These are phyloP conservation scores for Eristalis pertinax DNA, from an alignment of 2,888 invertebrate species.

Conservation along the genomic window DNA sequence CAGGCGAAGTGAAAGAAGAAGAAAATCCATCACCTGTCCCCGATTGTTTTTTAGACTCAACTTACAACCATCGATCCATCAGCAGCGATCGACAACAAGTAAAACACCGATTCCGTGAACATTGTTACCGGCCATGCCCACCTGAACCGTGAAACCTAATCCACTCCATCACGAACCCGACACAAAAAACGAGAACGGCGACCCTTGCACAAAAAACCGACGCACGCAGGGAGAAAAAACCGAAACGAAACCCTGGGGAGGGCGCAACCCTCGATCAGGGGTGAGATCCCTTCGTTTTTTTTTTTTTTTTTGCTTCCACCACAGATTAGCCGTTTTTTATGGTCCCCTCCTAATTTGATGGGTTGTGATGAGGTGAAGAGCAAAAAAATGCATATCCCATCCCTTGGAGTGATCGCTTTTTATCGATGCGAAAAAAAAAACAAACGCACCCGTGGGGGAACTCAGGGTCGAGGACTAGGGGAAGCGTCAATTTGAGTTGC, in stretches of 20 bases:
- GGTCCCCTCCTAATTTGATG: slow-evolving; percentile 4
- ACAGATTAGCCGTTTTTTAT: slow-evolving; percentile 70
- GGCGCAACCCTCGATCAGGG: slow-evolving; percentile 36
- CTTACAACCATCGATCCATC: slow-evolving; percentile 65
- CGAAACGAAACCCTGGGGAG: slow-evolving; percentile 21
- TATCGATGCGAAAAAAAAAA: slow-evolving; percentile 25
- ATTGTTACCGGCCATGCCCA: slow-evolving; percentile 58
- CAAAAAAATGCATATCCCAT: slow-evolving; percentile 31
- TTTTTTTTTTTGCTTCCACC: slow-evolving; percentile 23
- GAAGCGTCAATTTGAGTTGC: slow-evolving; percentile 53
- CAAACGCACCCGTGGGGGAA: slow-evolving; percentile 21
- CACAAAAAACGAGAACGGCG: slow-evolving; percentile 13
- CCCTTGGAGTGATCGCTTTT: slow-evolving; percentile 42
- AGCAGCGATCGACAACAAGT: slow-evolving; percentile 39
- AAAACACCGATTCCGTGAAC: slow-evolving; percentile 49
- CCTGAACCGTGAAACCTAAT: slow-evolving; percentile 69
- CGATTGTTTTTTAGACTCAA: slow-evolving; percentile 63
- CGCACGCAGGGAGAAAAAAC: slow-evolving; percentile 7
- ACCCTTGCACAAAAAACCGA: slow-evolving; percentile 47
- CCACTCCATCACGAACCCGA: slow-evolving; percentile 37
- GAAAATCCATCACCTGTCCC: slow-evolving; percentile 64
- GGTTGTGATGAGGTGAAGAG: slow-evolving; percentile 3
- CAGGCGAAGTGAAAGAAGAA: neutral
- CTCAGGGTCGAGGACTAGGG: neutral
- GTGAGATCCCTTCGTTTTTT: neutral